These are phyloP conservation scores for Propithecus deckenii DNA, from an alignment of 2,797 vertebrate genomes.

Conservation along the genomic window DNA sequence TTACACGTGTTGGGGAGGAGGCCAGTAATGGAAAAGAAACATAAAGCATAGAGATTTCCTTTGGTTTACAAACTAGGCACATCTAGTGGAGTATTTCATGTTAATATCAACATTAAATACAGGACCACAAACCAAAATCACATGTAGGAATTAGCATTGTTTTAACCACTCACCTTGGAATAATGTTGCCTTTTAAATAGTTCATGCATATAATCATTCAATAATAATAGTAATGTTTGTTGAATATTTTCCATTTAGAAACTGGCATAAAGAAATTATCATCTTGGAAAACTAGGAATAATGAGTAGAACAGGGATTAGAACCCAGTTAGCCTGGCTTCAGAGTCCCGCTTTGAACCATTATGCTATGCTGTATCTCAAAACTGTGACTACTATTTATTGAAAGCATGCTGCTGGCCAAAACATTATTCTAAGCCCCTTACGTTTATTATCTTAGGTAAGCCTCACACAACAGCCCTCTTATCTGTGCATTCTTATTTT, in stretches of 20 bases:
- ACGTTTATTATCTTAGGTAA: neutral
- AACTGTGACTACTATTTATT: neutral
- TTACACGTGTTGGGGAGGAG: neutral
- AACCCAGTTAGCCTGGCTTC: neutral
- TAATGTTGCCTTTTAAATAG: neutral
- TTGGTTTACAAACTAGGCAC: neutral
- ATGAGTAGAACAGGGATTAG: neutral
- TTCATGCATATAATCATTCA: neutral
- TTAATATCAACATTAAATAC: neutral
- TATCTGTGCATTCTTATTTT: neutral
- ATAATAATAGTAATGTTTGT: neutral
- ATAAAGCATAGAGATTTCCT: neutral
- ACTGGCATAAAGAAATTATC: neutral
- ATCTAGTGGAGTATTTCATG: neutral
- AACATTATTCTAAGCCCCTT: neutral
- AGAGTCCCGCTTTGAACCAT: neutral
- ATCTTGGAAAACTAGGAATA: neutral
- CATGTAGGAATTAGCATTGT: neutral
- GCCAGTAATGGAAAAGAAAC: neutral
- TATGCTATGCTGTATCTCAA: neutral
- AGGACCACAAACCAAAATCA: neutral
- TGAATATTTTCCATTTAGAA: neutral
- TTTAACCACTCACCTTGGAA: neutral
- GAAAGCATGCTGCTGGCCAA: neutral
- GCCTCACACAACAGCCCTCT: neutral